A percentile compares a stretch with the other conserved stretches of the same genome.
Evolutionary conservation across 35 echinoderm and acorn worm genomes (phyloP).

Genomic region (Holothuria glaberrima): DNA sequence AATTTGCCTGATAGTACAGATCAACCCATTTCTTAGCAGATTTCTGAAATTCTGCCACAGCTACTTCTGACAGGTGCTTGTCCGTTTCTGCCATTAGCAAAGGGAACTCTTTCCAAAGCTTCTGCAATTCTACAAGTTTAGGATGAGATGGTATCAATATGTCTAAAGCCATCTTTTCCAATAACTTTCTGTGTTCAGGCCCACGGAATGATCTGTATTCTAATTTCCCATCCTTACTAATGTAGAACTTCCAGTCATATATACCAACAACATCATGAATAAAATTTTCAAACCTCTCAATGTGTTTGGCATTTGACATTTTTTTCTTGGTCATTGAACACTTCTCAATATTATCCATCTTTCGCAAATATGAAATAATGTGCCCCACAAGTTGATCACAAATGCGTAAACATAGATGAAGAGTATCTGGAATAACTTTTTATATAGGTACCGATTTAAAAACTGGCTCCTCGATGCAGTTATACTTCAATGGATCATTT

Average conservation of each 20-base stretch:
- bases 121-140: conserved; percentile 59
- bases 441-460: conserved; percentile 68
- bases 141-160: conserved; percentile 66
- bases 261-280: conserved; percentile 52
- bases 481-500: conserved; percentile 63
- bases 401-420: conserved; percentile 70
- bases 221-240: conserved; percentile 67
- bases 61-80: neutral
- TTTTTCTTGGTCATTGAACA: conserved; percentile 51
- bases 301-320: conserved; percentile 52
- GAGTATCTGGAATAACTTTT: conserved; percentile 71
- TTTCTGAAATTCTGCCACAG: conserved; percentile 50
- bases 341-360: conserved; percentile 66
- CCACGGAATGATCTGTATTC: conserved; percentile 68
- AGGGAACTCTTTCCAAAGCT: conserved; percentile 67
- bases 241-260: conserved; percentile 66
- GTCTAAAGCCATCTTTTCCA: conserved; percentile 62
- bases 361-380: conserved; percentile 55
- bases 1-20: conserved; percentile 8
- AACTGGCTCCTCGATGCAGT: conserved; percentile 64
- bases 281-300: conserved; percentile 55
- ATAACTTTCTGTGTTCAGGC: conserved; percentile 60
- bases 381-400: conserved; percentile 68
- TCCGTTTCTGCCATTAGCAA: conserved; percentile 46
- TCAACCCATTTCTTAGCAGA: conserved; percentile 43